phyloP scores from a whole-genome alignment of 2,888 invertebrate genomes.

The Quadriops clusia region DNA sequence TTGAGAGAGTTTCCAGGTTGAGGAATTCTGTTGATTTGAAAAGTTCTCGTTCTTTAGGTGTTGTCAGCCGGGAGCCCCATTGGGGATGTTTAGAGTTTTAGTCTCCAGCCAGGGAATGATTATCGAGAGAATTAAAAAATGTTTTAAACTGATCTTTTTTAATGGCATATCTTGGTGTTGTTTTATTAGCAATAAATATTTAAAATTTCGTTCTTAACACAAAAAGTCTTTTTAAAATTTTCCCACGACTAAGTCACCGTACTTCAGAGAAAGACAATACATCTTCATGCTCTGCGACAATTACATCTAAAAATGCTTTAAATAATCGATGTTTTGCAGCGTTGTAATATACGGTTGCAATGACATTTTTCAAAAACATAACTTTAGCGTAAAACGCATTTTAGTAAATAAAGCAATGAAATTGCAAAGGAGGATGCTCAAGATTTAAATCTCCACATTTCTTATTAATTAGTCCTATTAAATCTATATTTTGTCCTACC shows the following conservation, averaged over 20 bases:
- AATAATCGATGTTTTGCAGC: conserved; percentile 7
- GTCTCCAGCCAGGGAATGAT: too few relatives aligned
- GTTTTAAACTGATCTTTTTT: too few relatives aligned
- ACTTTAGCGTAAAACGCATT: conserved; percentile 9
- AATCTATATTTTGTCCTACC: conserved; percentile 4
- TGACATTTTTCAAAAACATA: conserved; percentile 9
- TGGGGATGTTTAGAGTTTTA: too few relatives aligned
- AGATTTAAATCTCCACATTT: conserved; percentile 4
- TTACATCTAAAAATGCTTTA: conserved; percentile 6
- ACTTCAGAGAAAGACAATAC: conserved; percentile 8
- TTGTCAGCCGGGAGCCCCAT: too few relatives aligned
- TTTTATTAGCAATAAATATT: too few relatives aligned
- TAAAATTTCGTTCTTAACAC: too few relatives aligned
- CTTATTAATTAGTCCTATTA: conserved; percentile 4
- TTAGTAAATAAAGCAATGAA: conserved; percentile 7
- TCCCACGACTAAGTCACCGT: conserved; percentile 7
- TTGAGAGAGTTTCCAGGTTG: too few relatives aligned
- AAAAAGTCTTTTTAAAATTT: conserved; percentile 7
- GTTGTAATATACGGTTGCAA: conserved; percentile 5
- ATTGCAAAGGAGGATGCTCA: conserved; percentile 3
- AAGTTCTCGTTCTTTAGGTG: too few relatives aligned
- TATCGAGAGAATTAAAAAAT: too few relatives aligned
- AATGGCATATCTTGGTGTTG: too few relatives aligned
- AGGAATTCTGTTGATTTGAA: too few relatives aligned
- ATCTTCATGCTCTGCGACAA: conserved; percentile 9